Evolutionary conservation across 2,113 vertebrate species (phyloP), one percentile per base, ranked within the genome.

Genomic region (Pheucticus melanocephalus): DNA sequence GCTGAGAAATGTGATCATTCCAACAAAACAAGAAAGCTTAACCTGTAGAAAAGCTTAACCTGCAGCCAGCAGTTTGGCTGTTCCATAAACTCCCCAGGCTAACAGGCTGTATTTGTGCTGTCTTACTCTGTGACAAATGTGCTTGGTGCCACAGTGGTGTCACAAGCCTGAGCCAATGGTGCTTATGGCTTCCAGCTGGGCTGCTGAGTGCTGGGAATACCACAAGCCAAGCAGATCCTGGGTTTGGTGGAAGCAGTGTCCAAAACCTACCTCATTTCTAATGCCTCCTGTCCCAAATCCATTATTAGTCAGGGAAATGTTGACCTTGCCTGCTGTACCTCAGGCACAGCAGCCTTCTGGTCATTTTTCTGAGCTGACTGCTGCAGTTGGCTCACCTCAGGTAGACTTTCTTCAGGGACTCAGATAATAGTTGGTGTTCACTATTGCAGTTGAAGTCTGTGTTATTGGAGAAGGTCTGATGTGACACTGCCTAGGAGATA

Each of bases 161-260:
- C 96, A 97, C 31, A 76, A 72, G 88, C 83, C 79, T 5, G 3
- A 12, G 92, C 85, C 33, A 70, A 75, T 53, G 18, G 76, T 93
- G 75, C 94, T 95, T 91, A 77, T 77, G 81, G 82, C 92, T 95
- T 94, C 96, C 97, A 98, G 97, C 97, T 98, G 97, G 96, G 80
- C 81, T 95, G 87, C 93, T 42, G 83, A 82, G 66, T n/a, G 94
- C 71, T 64, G 30, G 25, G 61, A 73, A 91, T 83, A 78, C 33
- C 4, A 6, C 40, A 16, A 56, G 78, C 88, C 17, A 33, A 93
- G 90, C 83, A 94, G 60, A 66, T 47, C 53, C 35, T 5, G 9
- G n/a, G 33, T 78, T 89, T 4, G 7, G 39, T 44, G 54, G 33
- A 88, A 88, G n/a, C 65, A 61, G 81, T 6, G 1, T 87, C 73